Evolutionary conservation across 2,888 invertebrate species (phyloP).

Genomic region (Polydrusus pterygomalis): DNA sequence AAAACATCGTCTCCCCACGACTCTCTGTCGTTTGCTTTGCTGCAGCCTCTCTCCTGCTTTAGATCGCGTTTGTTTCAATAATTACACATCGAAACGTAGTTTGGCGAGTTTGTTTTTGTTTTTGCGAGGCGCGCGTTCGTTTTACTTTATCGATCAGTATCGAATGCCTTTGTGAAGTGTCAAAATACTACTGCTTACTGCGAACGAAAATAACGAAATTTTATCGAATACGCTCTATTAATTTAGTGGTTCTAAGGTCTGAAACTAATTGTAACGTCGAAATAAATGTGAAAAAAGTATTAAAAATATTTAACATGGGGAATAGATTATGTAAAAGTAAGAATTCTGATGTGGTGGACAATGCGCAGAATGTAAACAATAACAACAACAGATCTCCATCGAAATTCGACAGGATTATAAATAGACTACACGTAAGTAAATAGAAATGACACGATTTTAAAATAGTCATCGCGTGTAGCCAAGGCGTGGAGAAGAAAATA

Average conservation of each 20-base stretch:
- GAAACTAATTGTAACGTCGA: not conserved
- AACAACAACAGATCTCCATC: slow-evolving; percentile 59
- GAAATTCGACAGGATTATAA: slow-evolving; percentile 68
- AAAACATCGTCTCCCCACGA: slow-evolving; percentile 26
- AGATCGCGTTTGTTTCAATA: slow-evolving; percentile 33
- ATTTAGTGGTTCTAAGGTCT: not conserved
- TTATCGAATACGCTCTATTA: not conserved
- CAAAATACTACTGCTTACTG: slow-evolving; percentile 28
- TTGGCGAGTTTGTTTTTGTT: slow-evolving; percentile 23
- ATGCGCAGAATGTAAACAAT: slow-evolving; percentile 43
- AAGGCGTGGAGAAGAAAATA: too few relatives aligned
- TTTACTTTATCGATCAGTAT: slow-evolving; percentile 13
- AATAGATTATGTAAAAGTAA: slow-evolving; percentile 69
- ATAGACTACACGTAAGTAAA: slow-evolving; percentile 68
- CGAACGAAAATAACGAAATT: slow-evolving; percentile 13
- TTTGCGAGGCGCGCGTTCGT: slow-evolving; percentile 25
- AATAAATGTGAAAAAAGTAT: slow-evolving; percentile 22
- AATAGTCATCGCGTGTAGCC: too few relatives aligned
- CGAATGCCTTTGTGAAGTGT: slow-evolving; percentile 36
- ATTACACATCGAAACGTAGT: slow-evolving; percentile 40
- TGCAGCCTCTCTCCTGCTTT: slow-evolving; percentile 36
- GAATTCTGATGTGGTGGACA: slow-evolving; percentile 65
- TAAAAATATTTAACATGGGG: slow-evolving; percentile 63
- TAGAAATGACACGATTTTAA: too few relatives aligned
- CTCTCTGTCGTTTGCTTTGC: slow-evolving; percentile 1